A percentile compares a stretch with the other conserved stretches of the same genome.
Conservation (phyloP, 2,113 vertebrate species). For the Engystomops pustulosus region DNA sequence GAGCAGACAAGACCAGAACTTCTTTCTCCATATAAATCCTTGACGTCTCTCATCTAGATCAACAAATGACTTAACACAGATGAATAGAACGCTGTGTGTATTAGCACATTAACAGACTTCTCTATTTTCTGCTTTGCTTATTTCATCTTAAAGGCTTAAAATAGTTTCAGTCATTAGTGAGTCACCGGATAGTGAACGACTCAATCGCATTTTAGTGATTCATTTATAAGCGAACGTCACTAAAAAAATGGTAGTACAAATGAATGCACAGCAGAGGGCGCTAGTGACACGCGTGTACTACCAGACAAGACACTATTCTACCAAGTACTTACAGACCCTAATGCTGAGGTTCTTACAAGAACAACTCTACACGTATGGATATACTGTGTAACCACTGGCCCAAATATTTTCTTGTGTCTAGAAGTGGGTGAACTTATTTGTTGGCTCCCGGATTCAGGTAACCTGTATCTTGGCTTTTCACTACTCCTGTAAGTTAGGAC, state of each 20-base stretch:
- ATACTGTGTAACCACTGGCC: too few species aligned
- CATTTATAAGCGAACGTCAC: background rate
- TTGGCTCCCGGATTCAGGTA: too few species aligned
- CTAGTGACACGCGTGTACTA: too few species aligned
- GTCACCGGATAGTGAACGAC: background rate
- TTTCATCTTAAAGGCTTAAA: background rate
- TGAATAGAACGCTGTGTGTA: background rate
- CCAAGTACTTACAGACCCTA: too few species aligned
- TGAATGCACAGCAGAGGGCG: slow-evolving; percentile 4
- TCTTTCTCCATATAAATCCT: background rate
- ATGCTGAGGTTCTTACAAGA: too few species aligned
- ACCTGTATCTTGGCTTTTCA: too few species aligned
- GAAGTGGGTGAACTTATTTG: too few species aligned
- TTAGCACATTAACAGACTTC: background rate
- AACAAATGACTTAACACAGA: background rate
- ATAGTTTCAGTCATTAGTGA: slow-evolving; percentile 11
- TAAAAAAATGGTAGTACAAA: background rate
- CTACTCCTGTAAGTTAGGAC: too few species aligned
- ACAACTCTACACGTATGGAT: too few species aligned
- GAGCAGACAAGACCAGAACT: background rate
- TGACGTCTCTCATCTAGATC: background rate
- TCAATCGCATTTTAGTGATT: background rate
- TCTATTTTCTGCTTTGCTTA: background rate
- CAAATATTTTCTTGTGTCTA: too few species aligned
- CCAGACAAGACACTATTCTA: too few species aligned